phyloP scores from a whole-genome alignment of 2,113 vertebrate species.

The Bambusicola thoracicus region DNA sequence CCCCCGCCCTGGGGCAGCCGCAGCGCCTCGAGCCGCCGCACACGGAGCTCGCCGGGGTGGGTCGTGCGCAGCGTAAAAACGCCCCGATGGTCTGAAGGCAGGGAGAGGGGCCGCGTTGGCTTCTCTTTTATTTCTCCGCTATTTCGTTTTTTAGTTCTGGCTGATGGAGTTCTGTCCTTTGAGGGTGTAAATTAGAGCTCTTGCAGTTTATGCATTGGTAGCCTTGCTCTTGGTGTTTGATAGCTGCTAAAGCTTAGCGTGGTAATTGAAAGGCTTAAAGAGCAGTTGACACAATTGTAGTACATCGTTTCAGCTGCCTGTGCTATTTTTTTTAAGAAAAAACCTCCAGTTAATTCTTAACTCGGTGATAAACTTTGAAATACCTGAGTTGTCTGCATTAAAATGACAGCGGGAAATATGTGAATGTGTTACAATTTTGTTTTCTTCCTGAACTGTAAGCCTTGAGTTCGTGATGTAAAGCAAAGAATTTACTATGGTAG shows the following conservation, averaged over 20 bases:
- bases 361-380: not conserved
- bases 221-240: not conserved
- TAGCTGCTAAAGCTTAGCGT: not conserved
- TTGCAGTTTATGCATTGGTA: fast-evolving
- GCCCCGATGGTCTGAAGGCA: not conserved
- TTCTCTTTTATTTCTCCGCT: not conserved
- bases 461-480: not conserved
- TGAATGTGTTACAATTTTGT: not conserved
- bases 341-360: not conserved
- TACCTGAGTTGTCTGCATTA: not conserved
- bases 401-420: not conserved
- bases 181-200: not conserved
- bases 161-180: fast-evolving
- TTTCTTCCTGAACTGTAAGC: not conserved
- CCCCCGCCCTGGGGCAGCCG: no score
- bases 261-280: not conserved
- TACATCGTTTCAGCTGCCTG: no score
- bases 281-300: not conserved
- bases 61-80: constrained; percentile 39
- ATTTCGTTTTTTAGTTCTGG: not conserved
- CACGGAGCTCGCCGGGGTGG: constrained; percentile 58
- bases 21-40: not conserved
- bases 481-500: not conserved
- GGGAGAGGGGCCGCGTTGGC: not conserved
- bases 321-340: not conserved